Evolutionary conservation across 2,888 invertebrate species (phyloP).

Genomic region (Drosophila antonietae): DNA sequence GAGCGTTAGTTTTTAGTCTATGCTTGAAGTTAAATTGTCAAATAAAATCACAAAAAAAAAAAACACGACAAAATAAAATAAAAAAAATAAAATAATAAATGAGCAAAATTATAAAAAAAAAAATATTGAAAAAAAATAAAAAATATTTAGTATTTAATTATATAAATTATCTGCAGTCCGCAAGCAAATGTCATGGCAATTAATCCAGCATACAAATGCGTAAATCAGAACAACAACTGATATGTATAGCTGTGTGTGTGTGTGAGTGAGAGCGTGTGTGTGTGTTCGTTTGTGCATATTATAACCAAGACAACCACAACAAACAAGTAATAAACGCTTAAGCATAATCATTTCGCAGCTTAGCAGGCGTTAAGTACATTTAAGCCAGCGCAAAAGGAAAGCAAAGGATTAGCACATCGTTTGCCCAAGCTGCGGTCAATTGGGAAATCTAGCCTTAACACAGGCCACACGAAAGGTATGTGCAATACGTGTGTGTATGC

Average conservation of each 20-base stretch:
- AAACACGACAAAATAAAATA: not conserved
- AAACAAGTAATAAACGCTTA: slow-evolving; percentile 45
- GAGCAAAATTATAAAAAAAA: too few species aligned
- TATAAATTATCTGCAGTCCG: not conserved
- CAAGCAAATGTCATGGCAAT: slow-evolving; percentile 46
- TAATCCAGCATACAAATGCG: slow-evolving; percentile 52
- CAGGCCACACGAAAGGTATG: slow-evolving; percentile 29
- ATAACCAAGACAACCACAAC: slow-evolving; percentile 61
- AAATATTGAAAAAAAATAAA: not conserved
- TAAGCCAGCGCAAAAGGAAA: slow-evolving; percentile 58
- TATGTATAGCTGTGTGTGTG: slow-evolving; percentile 5
- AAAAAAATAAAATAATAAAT: not conserved
- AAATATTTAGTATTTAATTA: not conserved
- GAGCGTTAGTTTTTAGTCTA: not conserved
- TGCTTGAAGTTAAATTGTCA: not conserved
- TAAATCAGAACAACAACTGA: slow-evolving; percentile 34
- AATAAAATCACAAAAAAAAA: not conserved
- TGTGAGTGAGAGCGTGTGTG: slow-evolving; percentile 11
- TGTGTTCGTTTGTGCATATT: slow-evolving; percentile 15
- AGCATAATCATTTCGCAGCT: slow-evolving; percentile 72
- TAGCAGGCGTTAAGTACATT: slow-evolving; percentile 70
- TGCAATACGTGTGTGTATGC: not conserved
- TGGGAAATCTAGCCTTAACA: slow-evolving; percentile 19
- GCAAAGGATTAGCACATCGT: slow-evolving; percentile 44
- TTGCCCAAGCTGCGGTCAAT: slow-evolving; percentile 52